These are phyloP conservation scores for Psephotus haematonotus DNA, from an alignment of 2,113 vertebrate species.

Conservation along the genomic window DNA sequence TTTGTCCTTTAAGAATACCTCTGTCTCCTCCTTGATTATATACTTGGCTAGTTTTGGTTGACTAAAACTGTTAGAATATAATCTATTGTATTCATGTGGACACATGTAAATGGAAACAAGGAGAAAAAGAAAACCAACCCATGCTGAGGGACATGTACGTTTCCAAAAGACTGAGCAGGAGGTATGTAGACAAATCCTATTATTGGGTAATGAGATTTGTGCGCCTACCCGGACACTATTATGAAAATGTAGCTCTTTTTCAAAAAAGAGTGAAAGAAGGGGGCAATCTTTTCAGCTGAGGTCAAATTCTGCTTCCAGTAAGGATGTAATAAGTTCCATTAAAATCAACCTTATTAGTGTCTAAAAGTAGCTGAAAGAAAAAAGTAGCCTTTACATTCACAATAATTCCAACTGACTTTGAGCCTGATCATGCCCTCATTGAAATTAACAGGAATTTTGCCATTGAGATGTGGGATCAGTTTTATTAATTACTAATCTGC, in stretches of 20 bases:
- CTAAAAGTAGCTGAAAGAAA: constrained; percentile 57
- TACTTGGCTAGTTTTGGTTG: constrained; percentile 9
- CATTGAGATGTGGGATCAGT: not conserved
- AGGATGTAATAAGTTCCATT: constrained; percentile 62
- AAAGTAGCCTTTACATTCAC: constrained; percentile 34
- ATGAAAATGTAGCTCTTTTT: constrained; percentile 71
- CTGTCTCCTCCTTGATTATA: not conserved
- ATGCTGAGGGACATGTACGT: constrained; percentile 66
- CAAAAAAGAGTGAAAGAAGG: constrained; percentile 60
- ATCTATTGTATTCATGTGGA: constrained; percentile 60
- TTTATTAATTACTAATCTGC: not conserved
- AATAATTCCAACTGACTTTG: constrained; percentile 29
- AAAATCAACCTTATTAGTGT: constrained; percentile 55
- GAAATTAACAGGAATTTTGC: constrained; percentile 1
- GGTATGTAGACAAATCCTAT: constrained; percentile 78
- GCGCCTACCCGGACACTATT: constrained; percentile 48
- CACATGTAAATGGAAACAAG: constrained; percentile 63
- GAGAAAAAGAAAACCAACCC: not conserved
- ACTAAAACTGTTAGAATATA: constrained; percentile 59
- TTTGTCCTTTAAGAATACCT: constrained; percentile 14
- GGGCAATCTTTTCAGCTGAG: constrained; percentile 53
- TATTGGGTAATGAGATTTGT: constrained; percentile 77
- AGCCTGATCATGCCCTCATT: not conserved
- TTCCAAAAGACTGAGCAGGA: constrained; percentile 71
- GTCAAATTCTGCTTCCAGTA: constrained; percentile 68